A percentile compares a stretch with the other conserved stretches of the same genome.
phyloP scores from a whole-genome alignment of 2,888 invertebrate genomes.

The Phrixothrix hirtus region DNA sequence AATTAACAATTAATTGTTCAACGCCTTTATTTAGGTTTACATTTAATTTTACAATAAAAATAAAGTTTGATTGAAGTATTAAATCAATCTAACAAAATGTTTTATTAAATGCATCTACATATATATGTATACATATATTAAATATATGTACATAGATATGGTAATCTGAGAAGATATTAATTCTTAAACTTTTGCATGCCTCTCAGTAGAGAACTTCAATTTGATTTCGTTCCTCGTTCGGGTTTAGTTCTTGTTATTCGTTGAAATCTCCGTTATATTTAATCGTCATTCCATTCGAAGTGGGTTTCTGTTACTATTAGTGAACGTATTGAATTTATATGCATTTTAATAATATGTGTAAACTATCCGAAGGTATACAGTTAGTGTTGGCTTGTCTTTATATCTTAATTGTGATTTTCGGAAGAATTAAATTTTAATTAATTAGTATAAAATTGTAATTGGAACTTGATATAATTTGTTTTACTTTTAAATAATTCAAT shows the following conservation, averaged over 20 bases:
- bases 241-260: conserved; percentile 30
- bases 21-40: no score
- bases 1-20: no score
- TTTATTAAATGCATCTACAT: no score
- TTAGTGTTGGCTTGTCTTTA: conserved; percentile 22
- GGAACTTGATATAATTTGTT: background rate
- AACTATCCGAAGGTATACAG: conserved; percentile 21
- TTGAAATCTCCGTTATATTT: conserved; percentile 15
- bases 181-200: conserved; percentile 17
- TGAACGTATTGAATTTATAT: no score
- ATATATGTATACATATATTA: no score
- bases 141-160: no score
- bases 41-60: no score
- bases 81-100: no score
- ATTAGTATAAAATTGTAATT: conserved; percentile 29
- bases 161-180: conserved; percentile 4
- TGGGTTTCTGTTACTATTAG: background rate
- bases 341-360: conserved; percentile 11
- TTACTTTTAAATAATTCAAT: no score
- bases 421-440: conserved; percentile 13
- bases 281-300: background rate
- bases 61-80: no score
- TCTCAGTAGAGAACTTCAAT: conserved; percentile 16
- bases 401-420: conserved; percentile 26
- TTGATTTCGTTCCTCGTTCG: conserved; percentile 20